A percentile compares a stretch with the other conserved stretches of the same genome.
Conservation (phyloP, 2,113 vertebrate genomes). For the Reinhardtius hippoglossoides region DNA sequence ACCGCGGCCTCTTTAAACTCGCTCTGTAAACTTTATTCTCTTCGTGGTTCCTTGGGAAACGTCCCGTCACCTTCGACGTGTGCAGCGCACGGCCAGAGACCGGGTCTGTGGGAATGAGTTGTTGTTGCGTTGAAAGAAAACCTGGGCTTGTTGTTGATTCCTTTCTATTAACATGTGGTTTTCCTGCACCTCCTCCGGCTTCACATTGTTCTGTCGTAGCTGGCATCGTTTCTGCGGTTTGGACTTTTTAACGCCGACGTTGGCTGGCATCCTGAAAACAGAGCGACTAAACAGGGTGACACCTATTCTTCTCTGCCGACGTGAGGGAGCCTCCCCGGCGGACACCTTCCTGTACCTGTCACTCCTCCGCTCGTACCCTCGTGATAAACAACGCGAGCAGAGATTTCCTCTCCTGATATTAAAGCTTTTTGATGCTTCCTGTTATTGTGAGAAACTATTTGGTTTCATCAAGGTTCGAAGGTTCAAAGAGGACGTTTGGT, state of each 20-base stretch:
- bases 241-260: neutral
- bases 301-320: constrained; percentile 54
- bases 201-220: constrained; percentile 10
- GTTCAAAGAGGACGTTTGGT: constrained; percentile 26
- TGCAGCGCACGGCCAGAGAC: neutral
- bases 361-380: constrained; percentile 8
- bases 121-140: constrained; percentile 3
- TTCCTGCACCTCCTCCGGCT: constrained; percentile 1
- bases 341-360: constrained; percentile 54
- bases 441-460: constrained; percentile 69
- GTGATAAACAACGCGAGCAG: constrained; percentile 53
- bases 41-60: constrained; percentile 42
- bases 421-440: constrained; percentile 71
- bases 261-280: constrained; percentile 21
- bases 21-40: constrained; percentile 27
- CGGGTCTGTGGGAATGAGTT: constrained; percentile 22
- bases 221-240: constrained; percentile 14
- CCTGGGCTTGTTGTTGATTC: constrained; percentile 5
- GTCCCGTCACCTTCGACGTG: constrained; percentile 50
- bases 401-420: constrained; percentile 63
- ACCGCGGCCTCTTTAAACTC: constrained; percentile 28
- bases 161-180: neutral
- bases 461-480: constrained; percentile 53
- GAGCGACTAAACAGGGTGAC: constrained; percentile 30
- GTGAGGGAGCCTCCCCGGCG: constrained; percentile 13